Evolutionary conservation across 2,888 invertebrate genomes (phyloP).

Genomic region (Melinaea marsaeus): DNA sequence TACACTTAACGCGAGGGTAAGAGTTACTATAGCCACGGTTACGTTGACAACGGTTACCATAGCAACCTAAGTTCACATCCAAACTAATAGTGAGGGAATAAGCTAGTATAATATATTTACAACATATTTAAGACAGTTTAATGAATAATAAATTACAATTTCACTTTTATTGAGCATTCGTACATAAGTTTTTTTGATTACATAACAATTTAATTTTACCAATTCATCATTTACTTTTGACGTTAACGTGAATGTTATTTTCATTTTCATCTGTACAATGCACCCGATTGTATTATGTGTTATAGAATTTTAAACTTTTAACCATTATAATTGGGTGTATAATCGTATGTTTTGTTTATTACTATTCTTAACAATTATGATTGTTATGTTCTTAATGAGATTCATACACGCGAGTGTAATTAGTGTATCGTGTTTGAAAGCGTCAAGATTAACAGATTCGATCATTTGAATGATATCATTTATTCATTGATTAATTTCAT

Average conservation of each 20-base stretch:
- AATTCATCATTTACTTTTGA: constrained; percentile 23
- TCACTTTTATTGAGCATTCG: background rate
- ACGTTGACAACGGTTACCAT: no score
- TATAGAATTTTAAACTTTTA: background rate
- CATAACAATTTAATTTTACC: background rate
- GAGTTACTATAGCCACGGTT: no score
- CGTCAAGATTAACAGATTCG: constrained; percentile 6
- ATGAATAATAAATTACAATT: background rate
- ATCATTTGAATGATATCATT: background rate
- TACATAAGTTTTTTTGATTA: background rate
- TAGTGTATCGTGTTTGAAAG: constrained; percentile 23
- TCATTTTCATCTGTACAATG: constrained; percentile 23
- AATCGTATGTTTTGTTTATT: constrained; percentile 7
- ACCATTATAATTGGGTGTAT: background rate
- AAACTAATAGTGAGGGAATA: no score
- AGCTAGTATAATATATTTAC: background rate
- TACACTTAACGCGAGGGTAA: no score
- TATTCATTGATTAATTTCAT: background rate
- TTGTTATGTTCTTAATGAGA: constrained; percentile 16
- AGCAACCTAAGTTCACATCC: no score
- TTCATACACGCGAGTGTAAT: constrained; percentile 24
- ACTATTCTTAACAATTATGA: constrained; percentile 7
- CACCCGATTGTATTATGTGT: background rate
- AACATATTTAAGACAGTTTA: background rate
- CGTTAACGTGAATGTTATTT: constrained; percentile 25